A percentile compares a stretch with the other conserved stretches of the same genome.
These are phyloP conservation scores for Dichetophora obliterata DNA, from an alignment of 2,888 invertebrate genomes.

Conservation along the genomic window DNA sequence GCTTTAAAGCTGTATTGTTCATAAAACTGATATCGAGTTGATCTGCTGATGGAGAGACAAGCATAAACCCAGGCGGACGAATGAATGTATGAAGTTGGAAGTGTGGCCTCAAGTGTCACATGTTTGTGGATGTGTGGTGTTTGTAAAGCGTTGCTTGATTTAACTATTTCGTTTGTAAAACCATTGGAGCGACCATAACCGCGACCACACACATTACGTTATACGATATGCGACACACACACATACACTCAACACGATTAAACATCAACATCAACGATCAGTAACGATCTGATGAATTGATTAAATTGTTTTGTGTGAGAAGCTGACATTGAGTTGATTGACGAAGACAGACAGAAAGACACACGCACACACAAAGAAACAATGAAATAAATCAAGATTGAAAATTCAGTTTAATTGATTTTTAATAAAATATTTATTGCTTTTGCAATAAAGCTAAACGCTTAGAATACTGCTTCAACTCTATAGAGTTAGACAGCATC, in stretches of 20 bases:
- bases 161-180: conserved; percentile 20
- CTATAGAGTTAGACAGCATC: too few species aligned
- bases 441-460: not conserved
- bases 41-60: not conserved
- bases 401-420: conserved; percentile 16
- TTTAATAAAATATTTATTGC: conserved; percentile 12
- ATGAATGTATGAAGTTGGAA: not conserved
- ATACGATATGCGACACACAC: conserved; percentile 1
- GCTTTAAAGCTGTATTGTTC: conserved; percentile 48
- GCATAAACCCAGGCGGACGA: too few species aligned
- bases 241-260: conserved; percentile 6
- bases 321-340: conserved; percentile 40
- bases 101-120: not conserved
- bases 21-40: not conserved
- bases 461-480: not conserved
- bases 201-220: conserved; percentile 30
- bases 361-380: not conserved
- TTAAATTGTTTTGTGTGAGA: conserved; percentile 44
- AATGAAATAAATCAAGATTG: not conserved
- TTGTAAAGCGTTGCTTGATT: not conserved
- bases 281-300: conserved; percentile 40
- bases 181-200: not conserved
- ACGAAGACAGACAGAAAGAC: conserved; percentile 12
- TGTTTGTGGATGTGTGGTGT: not conserved
- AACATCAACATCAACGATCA: not conserved